A percentile compares a stretch with the other conserved stretches of the same genome.
Conservation (phyloP, 2,797 vertebrate species). For the Channallabes apus region DNA sequence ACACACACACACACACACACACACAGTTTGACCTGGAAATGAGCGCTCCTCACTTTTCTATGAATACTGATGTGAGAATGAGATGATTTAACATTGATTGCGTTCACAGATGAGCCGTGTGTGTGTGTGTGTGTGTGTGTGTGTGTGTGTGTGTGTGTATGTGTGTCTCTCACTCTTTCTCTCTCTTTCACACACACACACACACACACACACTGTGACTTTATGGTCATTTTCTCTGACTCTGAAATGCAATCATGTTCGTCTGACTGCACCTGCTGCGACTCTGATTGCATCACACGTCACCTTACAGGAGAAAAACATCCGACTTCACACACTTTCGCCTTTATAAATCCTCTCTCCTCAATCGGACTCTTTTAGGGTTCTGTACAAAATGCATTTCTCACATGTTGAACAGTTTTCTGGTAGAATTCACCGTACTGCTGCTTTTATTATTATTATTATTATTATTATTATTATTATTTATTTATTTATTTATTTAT, state of each 20-base stretch:
- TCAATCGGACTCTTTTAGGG: not conserved
- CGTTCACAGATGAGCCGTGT: not conserved
- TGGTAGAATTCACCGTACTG: not conserved
- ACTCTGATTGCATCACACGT: not conserved
- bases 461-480: not conserved
- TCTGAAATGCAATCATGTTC: slow-evolving; percentile 19
- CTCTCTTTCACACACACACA: slow-evolving; percentile 3
- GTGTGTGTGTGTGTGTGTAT: too few relatives aligned
- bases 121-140: too few relatives aligned
- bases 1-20: slow-evolving; percentile 14
- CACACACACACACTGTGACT: not conserved
- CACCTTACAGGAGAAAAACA: not conserved
- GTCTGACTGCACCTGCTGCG: slow-evolving; percentile 20
- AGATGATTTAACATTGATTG: slow-evolving; percentile 33
- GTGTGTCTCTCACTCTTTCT: not conserved
- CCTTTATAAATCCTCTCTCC: not conserved
- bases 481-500: too few relatives aligned
- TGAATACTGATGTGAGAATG: slow-evolving; percentile 39
- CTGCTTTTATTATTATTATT: not conserved
- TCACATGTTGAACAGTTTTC: not conserved
- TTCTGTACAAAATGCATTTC: not conserved
- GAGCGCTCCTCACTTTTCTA: slow-evolving; percentile 22
- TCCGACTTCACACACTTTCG: not conserved
- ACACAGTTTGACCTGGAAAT: slow-evolving; percentile 37
- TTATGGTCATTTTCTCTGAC: slow-evolving; percentile 24